Percentiles rank a stretch among this genome's conserved stretches.
Conservation (phyloP, 1,140 invertebrate genomes). For the Dendrolimus punctatus region DNA sequence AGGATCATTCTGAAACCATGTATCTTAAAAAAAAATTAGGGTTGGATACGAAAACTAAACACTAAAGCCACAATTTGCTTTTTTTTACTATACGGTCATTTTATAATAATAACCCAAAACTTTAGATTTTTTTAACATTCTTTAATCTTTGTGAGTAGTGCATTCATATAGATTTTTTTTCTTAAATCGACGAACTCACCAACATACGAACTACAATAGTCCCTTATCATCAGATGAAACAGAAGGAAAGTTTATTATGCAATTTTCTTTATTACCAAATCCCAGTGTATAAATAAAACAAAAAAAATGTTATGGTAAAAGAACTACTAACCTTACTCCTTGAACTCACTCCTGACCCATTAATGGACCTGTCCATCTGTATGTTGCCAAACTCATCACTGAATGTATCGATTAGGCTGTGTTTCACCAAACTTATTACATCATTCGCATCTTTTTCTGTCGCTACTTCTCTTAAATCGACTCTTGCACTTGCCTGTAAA, state of each 20-base stretch:
- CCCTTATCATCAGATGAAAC: too few species aligned
- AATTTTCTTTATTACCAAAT: background rate
- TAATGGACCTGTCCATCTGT: slow-evolving; percentile 79
- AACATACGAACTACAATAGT: too few species aligned
- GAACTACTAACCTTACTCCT: slow-evolving; percentile 73
- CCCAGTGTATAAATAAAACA: background rate
- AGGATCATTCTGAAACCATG: too few species aligned
- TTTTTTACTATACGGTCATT: too few species aligned
- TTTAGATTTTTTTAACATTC: too few species aligned
- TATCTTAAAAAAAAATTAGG: too few species aligned
- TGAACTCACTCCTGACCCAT: slow-evolving; percentile 83
- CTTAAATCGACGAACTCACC: too few species aligned
- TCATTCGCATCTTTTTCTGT: slow-evolving; percentile 87
- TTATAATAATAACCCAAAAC: too few species aligned
- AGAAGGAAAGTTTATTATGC: background rate
- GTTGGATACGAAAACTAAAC: too few species aligned
- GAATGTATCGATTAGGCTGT: slow-evolving; percentile 85
- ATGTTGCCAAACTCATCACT: slow-evolving; percentile 80
- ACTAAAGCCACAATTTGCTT: too few species aligned
- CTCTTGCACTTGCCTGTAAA: slow-evolving; percentile 83
- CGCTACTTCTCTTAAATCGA: slow-evolving; percentile 87
- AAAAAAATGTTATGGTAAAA: slow-evolving; percentile 1
- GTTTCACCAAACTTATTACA: slow-evolving; percentile 88
- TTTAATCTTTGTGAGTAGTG: too few species aligned
- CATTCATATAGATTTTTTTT: too few species aligned